Conservation (phyloP, 2,797 vertebrate species). For the Otolemur crassicaudatus region DNA sequence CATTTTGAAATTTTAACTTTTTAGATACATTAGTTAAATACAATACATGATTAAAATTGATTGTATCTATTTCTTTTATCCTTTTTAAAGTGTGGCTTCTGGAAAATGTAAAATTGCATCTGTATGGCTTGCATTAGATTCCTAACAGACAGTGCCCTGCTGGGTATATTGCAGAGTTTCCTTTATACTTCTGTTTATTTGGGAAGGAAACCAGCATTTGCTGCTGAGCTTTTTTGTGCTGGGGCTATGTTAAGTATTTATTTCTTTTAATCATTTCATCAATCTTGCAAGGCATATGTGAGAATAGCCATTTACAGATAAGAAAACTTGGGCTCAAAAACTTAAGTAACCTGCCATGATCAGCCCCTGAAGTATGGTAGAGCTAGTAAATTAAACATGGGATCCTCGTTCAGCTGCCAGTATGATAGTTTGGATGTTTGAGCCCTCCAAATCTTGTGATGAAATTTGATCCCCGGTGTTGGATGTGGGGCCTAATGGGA, state of each 20-base stretch:
- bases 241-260: neutral
- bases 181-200: neutral
- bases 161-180: neutral
- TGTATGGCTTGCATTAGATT: neutral
- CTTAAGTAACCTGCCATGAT: slow-evolving; percentile 21
- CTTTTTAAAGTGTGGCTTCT: slow-evolving; percentile 51
- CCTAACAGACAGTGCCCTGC: neutral
- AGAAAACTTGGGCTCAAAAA: slow-evolving; percentile 29
- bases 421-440: neutral
- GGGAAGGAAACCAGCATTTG: neutral
- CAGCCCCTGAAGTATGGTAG: neutral
- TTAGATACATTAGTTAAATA: slow-evolving; percentile 27
- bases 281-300: neutral
- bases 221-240: slow-evolving; percentile 4
- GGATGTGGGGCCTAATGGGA: neutral
- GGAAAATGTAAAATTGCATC: slow-evolving; percentile 39
- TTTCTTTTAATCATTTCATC: slow-evolving; percentile 1
- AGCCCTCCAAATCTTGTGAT: neutral
- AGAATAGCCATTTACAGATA: slow-evolving; percentile 33
- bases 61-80: slow-evolving; percentile 43
- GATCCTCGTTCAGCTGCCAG: slow-evolving; percentile 40
- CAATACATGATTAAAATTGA: slow-evolving; percentile 35
- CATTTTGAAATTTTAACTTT: slow-evolving; percentile 47
- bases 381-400: slow-evolving; percentile 47
- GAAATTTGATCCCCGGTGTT: neutral